These are phyloP conservation scores for Graphium colonna DNA, from an alignment of 2,888 invertebrate species.

Conservation along the genomic window DNA sequence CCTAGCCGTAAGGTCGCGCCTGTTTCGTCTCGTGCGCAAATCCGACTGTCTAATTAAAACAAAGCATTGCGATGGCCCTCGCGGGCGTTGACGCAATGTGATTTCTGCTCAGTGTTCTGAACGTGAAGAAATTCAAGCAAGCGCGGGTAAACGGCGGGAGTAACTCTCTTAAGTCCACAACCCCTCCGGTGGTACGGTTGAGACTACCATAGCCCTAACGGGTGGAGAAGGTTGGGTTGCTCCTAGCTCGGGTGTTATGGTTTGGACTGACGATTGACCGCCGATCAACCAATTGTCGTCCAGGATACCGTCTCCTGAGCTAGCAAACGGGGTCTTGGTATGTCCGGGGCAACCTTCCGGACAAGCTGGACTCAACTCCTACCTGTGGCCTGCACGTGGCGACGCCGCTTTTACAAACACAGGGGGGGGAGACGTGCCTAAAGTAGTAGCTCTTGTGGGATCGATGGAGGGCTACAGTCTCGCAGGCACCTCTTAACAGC, in stretches of 20 bases:
- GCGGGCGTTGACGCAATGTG: too few relatives aligned
- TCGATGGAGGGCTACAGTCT: neutral
- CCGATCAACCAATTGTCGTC: neutral
- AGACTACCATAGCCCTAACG: too few relatives aligned
- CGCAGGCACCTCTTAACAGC: neutral
- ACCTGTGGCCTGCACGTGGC: neutral
- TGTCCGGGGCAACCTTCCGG: neutral
- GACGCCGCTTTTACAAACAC: neutral
- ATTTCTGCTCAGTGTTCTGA: too few relatives aligned
- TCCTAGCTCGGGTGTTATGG: neutral
- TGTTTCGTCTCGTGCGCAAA: too few relatives aligned
- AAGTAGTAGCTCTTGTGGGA: neutral
- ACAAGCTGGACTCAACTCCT: neutral
- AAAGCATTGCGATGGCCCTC: too few relatives aligned
- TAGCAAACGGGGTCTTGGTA: neutral
- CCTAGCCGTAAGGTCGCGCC: too few relatives aligned
- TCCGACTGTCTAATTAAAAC: too few relatives aligned
- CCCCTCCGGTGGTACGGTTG: too few relatives aligned
- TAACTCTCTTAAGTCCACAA: too few relatives aligned
- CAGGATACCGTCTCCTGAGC: neutral
- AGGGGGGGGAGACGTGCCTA: slow-evolving; percentile 1
- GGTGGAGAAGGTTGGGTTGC: neutral
- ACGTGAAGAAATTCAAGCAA: too few relatives aligned
- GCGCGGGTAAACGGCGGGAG: too few relatives aligned
- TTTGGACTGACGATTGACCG: neutral